Evolutionary conservation across 2,797 vertebrate species (phyloP).

Genomic region (Poecile montanus): DNA sequence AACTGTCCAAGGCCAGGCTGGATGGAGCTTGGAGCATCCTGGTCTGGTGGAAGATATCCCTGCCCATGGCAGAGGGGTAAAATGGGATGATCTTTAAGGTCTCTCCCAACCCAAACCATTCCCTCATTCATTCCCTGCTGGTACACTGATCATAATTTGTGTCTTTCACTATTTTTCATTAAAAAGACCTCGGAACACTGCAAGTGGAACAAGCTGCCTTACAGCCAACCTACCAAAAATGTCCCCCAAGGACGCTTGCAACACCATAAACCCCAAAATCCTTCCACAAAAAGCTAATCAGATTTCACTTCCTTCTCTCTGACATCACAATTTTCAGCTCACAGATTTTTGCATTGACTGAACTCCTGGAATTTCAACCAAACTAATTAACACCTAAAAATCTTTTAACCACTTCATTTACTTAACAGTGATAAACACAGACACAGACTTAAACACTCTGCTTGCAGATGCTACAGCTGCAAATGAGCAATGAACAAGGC

Average conservation of each 20-base stretch:
- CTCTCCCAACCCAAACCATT: not conserved
- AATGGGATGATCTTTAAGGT: not conserved
- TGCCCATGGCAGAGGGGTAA: not conserved
- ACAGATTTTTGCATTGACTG: not conserved
- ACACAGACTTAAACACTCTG: not conserved
- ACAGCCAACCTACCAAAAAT: not conserved
- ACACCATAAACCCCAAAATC: not conserved
- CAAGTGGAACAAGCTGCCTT: not conserved
- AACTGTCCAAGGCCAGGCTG: not conserved
- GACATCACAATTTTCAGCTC: not conserved
- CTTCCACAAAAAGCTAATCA: not conserved
- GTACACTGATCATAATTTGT: not conserved
- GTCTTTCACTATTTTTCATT: not conserved
- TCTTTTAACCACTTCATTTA: not conserved
- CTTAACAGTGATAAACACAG: not conserved
- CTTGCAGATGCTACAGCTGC: not conserved
- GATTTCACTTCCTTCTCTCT: not conserved
- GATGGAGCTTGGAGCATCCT: not conserved
- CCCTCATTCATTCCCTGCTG: not conserved
- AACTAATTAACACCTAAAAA: not conserved
- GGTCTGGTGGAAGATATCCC: fast-evolving
- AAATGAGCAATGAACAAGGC: not conserved
- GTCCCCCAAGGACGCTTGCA: not conserved
- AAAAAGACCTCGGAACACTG: not conserved
- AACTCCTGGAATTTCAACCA: not conserved